Evolutionary conservation across 2,888 invertebrate genomes (phyloP), one percentile per base, ranked within the genome.

Genomic region (Eupithecia tripunctaria): DNA sequence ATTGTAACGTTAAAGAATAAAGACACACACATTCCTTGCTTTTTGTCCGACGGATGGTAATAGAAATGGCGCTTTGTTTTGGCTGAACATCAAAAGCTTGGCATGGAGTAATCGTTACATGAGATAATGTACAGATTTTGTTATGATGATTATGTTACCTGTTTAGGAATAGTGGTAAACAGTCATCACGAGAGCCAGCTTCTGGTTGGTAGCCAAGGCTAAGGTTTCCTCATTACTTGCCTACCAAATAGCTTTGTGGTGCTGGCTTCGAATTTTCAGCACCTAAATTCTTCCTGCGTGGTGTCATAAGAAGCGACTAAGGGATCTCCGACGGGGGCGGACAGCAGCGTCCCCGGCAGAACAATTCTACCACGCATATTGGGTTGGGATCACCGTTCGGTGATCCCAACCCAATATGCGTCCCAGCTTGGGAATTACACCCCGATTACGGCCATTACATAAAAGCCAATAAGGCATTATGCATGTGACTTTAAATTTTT

Each of bases 71-170:
- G 47, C 47, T 51, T 51, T 43, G 43, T 43, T 43, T 43, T 51
- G 47, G 47, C 47, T 51, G 21, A 51, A 51, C 21, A 51, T 51
- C 47, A 51, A 51, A 51, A 21, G n/a, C 47, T 51, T 51, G 47
- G 47, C 47, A 51, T 51, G 21, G 47, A 51, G 47, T 51, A 51
- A 51, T 51, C 21, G 3, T 51, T 51, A 21, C 21, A n/a, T 47
- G 47, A 7, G 21, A 15, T 14, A 68, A 27, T 14, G 27, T 51
- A 51, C 21, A 10, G 47, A 21, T 21, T 8, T 51, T 51, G 21
- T 51, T 51, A 21, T 51, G n/a, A 21, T 51, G 47, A n/a, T 21
- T 51, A 51, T 21, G 47, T 21, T 21, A 51, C 47, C 47, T 10
- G 21, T 51, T 47, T 51, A 51, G n/a, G 47, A 51, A 51, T 10